Evolutionary conservation across 2,888 invertebrate species (phyloP).

Genomic region (Synanthedon vespiformis): DNA sequence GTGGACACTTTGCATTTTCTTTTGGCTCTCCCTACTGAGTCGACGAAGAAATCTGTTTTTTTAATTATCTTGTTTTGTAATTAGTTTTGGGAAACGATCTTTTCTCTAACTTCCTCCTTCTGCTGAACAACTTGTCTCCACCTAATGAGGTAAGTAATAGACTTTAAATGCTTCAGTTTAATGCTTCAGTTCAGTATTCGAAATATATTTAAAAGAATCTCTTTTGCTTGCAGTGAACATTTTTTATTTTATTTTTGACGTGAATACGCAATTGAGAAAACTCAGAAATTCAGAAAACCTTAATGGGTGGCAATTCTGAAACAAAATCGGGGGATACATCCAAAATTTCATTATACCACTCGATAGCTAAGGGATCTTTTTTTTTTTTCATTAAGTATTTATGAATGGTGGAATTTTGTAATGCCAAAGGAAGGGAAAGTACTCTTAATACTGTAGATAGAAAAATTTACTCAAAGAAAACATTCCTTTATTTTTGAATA

Average conservation of each 20-base stretch:
- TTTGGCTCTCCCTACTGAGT: conserved; percentile 45
- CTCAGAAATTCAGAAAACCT: too few species aligned
- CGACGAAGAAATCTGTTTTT: conserved; percentile 61
- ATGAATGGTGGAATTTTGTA: too few species aligned
- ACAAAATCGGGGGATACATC: too few species aligned
- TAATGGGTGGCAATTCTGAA: too few species aligned
- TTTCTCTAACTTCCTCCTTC: conserved; percentile 44
- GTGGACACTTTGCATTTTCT: conserved; percentile 67
- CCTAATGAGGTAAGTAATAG: conserved; percentile 58
- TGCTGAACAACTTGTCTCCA: conserved; percentile 54
- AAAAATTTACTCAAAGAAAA: too few species aligned
- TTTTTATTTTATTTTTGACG: conserved; percentile 1
- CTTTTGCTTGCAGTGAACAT: conserved; percentile 3
- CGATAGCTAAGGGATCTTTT: too few species aligned
- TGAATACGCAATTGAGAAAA: too few species aligned
- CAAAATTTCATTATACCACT: too few species aligned
- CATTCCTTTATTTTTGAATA: too few species aligned
- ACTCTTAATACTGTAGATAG: too few species aligned
- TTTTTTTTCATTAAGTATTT: too few species aligned
- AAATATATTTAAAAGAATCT: conserved; percentile 12
- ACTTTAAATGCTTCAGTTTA: conserved; percentile 26
- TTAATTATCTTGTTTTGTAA: conserved; percentile 70
- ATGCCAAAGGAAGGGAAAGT: too few species aligned
- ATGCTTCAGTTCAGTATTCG: conserved; percentile 35
- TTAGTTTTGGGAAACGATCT: conserved; percentile 67